Evolutionary conservation across 2,888 invertebrate species (phyloP).

Genomic region (Fragum fragum): DNA sequence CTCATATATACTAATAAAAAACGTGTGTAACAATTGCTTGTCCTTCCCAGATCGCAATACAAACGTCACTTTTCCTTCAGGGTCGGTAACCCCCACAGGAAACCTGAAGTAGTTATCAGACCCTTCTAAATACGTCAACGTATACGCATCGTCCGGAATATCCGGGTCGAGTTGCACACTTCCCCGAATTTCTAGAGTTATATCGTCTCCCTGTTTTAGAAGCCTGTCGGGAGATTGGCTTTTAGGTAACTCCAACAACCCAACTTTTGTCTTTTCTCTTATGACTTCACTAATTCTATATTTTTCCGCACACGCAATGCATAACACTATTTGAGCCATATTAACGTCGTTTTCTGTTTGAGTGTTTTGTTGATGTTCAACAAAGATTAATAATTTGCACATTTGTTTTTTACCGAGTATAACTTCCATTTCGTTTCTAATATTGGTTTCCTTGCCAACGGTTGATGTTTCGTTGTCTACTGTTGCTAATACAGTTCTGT

Average conservation of each 20-base stretch:
- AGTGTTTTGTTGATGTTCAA: conserved; percentile 54
- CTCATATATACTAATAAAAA: conserved; percentile 55
- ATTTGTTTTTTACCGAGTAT: conserved; percentile 63
- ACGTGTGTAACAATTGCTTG: conserved; percentile 61
- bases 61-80: conserved; percentile 58
- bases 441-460: conserved; percentile 40
- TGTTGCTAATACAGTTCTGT: conserved; percentile 63
- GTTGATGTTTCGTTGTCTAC: conserved; percentile 57
- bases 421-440: conserved; percentile 64
- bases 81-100: conserved; percentile 53
- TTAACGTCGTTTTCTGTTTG: conserved; percentile 30
- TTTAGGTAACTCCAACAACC: conserved; percentile 63
- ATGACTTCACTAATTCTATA: conserved; percentile 55
- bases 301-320: conserved; percentile 62
- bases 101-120: conserved; percentile 66
- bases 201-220: conserved; percentile 64
- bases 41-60: conserved; percentile 59
- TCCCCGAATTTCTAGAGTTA: conserved; percentile 61
- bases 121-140: conserved; percentile 64
- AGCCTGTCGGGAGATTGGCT: conserved; percentile 67
- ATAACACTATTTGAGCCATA: conserved; percentile 57
- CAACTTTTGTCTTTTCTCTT: conserved; percentile 61
- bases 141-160: conserved; percentile 63
- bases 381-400: conserved; percentile 64
- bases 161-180: conserved; percentile 59